Evolutionary conservation across 2,888 invertebrate genomes (phyloP).

Genomic region (Alloplasta piceator): DNA sequence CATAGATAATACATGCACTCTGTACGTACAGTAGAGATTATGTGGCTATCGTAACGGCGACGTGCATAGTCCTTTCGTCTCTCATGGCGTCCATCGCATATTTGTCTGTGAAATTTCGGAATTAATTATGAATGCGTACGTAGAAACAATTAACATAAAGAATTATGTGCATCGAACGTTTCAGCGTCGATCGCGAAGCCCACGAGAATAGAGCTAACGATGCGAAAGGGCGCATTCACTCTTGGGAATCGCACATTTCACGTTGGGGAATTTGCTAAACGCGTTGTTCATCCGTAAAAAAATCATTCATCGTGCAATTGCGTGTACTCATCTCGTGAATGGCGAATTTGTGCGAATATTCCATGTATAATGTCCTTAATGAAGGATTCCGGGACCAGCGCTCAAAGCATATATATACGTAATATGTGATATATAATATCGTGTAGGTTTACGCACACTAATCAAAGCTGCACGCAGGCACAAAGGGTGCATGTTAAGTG

Average conservation of each 20-base stretch:
- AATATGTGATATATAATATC: too few species aligned
- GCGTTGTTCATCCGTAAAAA: slow-evolving; percentile 31
- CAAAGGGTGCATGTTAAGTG: slow-evolving; percentile 69
- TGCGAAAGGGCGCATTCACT: slow-evolving; percentile 23
- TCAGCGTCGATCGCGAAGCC: slow-evolving; percentile 16
- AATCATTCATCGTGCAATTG: neutral
- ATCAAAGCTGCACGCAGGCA: slow-evolving; percentile 46
- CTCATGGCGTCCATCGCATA: too few species aligned
- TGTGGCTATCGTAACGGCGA: too few species aligned
- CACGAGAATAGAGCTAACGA: neutral
- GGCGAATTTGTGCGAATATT: too few species aligned
- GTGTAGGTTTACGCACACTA: slow-evolving; percentile 33
- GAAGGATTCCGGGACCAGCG: too few species aligned
- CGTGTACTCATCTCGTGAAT: slow-evolving; percentile 27
- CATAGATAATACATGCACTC: too few species aligned
- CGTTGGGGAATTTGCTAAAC: slow-evolving; percentile 39
- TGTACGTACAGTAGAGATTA: too few species aligned
- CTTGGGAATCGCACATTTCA: slow-evolving; percentile 26
- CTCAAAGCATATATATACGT: neutral
- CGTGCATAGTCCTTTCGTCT: too few species aligned
- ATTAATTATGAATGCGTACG: slow-evolving; percentile 65
- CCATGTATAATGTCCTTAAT: too few species aligned
- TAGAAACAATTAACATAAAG: slow-evolving; percentile 62
- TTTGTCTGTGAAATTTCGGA: too few species aligned
- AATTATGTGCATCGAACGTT: slow-evolving; percentile 68